Evolutionary conservation across 2,113 vertebrate genomes (phyloP), one percentile per base, ranked within the genome.

Genomic region (Chaetops frenatus): DNA sequence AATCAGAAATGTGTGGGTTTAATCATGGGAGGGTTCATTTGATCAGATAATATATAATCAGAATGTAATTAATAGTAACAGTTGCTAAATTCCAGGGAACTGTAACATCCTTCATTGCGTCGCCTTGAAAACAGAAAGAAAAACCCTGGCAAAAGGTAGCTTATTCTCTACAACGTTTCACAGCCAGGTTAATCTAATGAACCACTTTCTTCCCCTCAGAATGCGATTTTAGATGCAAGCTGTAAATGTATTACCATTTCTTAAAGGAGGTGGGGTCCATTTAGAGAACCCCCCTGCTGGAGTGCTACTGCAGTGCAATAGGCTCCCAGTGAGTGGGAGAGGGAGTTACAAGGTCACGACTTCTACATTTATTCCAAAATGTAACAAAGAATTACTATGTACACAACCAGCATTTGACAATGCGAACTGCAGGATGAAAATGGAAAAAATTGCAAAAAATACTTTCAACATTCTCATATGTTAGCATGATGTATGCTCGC

Each of bases 281-380:
- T 35, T 77, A 25, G 51, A 96, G 83, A 92, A 69, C 29, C 94
- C 73, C 22, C 81, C 76, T 96, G 92, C 93, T 78, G 69, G 77
- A 93, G 87, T 71, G 84, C 88, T 90, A 17, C 97, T 97, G 96
- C 97, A 96, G 92, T 81, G 84, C 48, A 94, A 71, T 64, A 76
- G 90, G 69, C 71, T 84, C 91, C n/a, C 64, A 58, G 42, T 5
- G 58, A 94, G 83, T 51, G 51, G 36, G 82, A 83, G 88, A 91
- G 91, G 81, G 11, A 96, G 88, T 88, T 93, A 77, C 97, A 97
- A 97, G 95, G 96, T 97, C 96, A 96, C 16, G 60, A 86, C 96
- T 95, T 89, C 69, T 42, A 40, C 73, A 85, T 91, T 89, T 92
- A 81, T 95, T 93, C 83, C 83, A 84, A 93, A 96, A 95, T 53